Evolutionary conservation across 1,140 invertebrate genomes (phyloP), one percentile per base, ranked within the genome.

Genomic region (Calliphora vicina): DNA sequence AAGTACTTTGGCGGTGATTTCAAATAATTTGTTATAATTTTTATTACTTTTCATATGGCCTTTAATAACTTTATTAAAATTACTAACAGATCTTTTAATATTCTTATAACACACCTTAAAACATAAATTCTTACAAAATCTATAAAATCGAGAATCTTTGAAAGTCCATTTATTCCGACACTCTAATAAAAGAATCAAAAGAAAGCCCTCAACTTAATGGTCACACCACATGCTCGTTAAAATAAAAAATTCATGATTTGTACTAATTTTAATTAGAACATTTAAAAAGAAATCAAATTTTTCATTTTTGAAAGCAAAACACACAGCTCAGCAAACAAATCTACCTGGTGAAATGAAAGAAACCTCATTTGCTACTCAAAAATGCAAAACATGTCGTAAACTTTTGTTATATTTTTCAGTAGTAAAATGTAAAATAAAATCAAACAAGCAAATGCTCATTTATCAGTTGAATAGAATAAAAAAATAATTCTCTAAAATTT

Each of bases 221-320:
- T 1, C 5, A 35, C 29, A 29, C n/a, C 35, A 35, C 35, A 35
- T 10, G 35, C 35, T 35, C 35, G 35, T 35, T 35, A 35, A 74
- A 74, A 74, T 29, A 27, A 29, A 74, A 74, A 35, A 74, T 74
- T 74, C 72, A 74, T 74, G 72, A 74, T 74, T 74, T 74, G 72
- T 74, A 74, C 27, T 74, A 27, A 35, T 74, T 74, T 74, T 74
- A 74, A 74, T 74, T 74, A 74, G 72, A 74, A 74, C 72, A 74
- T 74, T 74, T 74, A 74, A 74, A 74, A 74, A 74, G 72, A 74
- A 74, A 74, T 74, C 72, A 74, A 74, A 74, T 74, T 74, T 74
- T 74, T 74, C 72, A 74, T 74, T 74, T 74, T 74, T 26, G 10
- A 35, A 35, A 35, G 35, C 12, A 13, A 50, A 6, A 50, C 12